A percentile compares a stretch with the other conserved stretches of the same genome.
Conservation (phyloP, 1,140 invertebrate genomes). For the Anastrepha obliqua region DNA sequence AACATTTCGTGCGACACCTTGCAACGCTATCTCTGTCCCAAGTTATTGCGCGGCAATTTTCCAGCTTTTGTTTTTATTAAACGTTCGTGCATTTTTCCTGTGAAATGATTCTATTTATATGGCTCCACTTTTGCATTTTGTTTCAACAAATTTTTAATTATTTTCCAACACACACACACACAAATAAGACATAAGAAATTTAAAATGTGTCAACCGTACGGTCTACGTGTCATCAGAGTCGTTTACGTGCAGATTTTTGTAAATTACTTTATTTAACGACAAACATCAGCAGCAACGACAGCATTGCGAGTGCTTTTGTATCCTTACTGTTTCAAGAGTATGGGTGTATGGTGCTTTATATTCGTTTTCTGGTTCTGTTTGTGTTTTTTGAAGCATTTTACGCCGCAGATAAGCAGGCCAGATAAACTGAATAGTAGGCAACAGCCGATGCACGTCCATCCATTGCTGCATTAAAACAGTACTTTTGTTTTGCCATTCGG, state of each 20-base stretch:
- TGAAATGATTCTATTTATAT: neutral
- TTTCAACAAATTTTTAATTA: neutral
- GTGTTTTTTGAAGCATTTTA: neutral
- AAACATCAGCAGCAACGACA: slow-evolving; percentile 16
- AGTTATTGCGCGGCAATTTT: neutral
- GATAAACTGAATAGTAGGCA: neutral
- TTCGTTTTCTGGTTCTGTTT: neutral
- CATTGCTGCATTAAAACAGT: neutral
- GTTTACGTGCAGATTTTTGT: slow-evolving; percentile 49
- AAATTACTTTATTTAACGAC: slow-evolving; percentile 51
- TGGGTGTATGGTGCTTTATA: neutral
- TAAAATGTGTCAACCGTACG: neutral
- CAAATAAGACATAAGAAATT: neutral
- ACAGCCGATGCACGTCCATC: neutral
- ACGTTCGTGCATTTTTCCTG: neutral
- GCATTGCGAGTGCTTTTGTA: neutral
- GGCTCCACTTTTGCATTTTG: neutral
- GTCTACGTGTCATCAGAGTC: slow-evolving; percentile 36
- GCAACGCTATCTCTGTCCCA: neutral
- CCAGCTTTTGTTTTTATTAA: neutral
- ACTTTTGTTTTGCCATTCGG: slow-evolving; percentile 1
- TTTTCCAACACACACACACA: neutral
- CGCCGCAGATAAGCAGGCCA: slow-evolving; percentile 21
- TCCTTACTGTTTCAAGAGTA: neutral
- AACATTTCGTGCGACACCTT: neutral